Percentiles rank a stretch among this genome's conserved stretches.
Conservation (phyloP, 2,888 invertebrate genomes). For the Monoplex corrugatus region DNA sequence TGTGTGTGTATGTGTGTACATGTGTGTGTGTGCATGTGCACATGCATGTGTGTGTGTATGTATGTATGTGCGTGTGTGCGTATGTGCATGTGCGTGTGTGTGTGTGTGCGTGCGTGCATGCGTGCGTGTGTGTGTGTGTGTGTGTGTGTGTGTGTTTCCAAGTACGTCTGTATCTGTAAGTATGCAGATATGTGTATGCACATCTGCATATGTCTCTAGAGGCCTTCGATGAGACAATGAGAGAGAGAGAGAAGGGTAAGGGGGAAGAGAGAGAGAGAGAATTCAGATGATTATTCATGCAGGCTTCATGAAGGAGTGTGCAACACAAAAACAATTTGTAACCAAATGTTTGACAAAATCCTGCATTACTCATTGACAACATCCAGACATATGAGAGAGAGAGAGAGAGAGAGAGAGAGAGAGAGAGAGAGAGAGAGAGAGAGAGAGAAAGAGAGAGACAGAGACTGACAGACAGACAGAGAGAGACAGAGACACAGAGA, state of each 20-base stretch:
- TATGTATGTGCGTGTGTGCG: background rate
- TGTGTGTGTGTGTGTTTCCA: background rate
- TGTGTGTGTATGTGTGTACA: too few species aligned
- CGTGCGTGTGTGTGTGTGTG: too few species aligned
- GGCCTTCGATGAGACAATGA: background rate
- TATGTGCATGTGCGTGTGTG: too few species aligned
- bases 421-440: background rate
- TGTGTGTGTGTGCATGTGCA: background rate
- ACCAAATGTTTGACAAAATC: too few species aligned
- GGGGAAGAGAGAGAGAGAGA: background rate
- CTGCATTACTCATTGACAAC: too few species aligned
- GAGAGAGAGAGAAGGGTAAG: background rate
- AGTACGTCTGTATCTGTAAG: background rate
- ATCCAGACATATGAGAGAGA: too few species aligned
- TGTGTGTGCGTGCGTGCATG: too few species aligned
- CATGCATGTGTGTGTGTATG: background rate
- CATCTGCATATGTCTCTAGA: background rate
- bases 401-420: constrained; percentile 2
- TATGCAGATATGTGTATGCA: background rate
- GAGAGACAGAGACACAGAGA: background rate
- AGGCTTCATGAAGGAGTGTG: too few species aligned
- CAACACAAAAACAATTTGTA: too few species aligned
- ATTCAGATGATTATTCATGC: too few species aligned
- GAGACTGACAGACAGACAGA: background rate
- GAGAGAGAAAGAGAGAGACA: background rate